Evolutionary conservation across 2,113 vertebrate species (phyloP), one percentile per base, ranked within the genome.

Genomic region (Struthidea cinerea): DNA sequence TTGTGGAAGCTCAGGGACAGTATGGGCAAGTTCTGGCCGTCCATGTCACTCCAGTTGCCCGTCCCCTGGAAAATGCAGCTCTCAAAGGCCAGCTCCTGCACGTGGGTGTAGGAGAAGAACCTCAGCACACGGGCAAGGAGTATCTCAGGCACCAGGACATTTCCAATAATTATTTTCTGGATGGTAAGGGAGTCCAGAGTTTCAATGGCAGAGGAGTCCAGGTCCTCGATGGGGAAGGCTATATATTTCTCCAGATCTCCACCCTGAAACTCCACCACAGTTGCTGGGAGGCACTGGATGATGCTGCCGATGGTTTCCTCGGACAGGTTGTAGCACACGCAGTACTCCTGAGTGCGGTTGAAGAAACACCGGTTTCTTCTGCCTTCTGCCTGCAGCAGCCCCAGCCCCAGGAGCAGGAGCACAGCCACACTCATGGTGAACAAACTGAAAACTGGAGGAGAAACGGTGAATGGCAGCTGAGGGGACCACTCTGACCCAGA

Each of bases 311-410:
- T 0, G 0, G 84, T 97, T 33, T 96, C 16, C 46, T 94, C 27
- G 1, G 90, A 73, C 22, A 97, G 93, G 73, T 75, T 96, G 80
- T 97, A 97, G 96, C 98, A 98, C 69, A 69, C n/a, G 32, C 98
- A 98, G 49, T 21, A 80, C 19, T 90, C 69, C 67, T 85, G 26
- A 6, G 82, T 47, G 56, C 79, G 81, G n/a, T 71, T 89, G 55
- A 97, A 95, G 69, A 50, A 77, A 37, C 97, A 98, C 1, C 75
- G 69, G 71, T 63, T 37, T 4, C 49, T 42, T 42, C 79, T 85
- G 55, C 94, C 82, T 32, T 94, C 77, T 22, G 59, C 78, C 44
- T 22, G 64, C 55, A 30, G 10, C 73, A 96, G 55, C 49, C 89
- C 82, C 90, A 96, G 79, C 23, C 41, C 53, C 77, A 96, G 77